phyloP scores from a whole-genome alignment of 2,797 vertebrate genomes.

The Enteromius argenteus region DNA sequence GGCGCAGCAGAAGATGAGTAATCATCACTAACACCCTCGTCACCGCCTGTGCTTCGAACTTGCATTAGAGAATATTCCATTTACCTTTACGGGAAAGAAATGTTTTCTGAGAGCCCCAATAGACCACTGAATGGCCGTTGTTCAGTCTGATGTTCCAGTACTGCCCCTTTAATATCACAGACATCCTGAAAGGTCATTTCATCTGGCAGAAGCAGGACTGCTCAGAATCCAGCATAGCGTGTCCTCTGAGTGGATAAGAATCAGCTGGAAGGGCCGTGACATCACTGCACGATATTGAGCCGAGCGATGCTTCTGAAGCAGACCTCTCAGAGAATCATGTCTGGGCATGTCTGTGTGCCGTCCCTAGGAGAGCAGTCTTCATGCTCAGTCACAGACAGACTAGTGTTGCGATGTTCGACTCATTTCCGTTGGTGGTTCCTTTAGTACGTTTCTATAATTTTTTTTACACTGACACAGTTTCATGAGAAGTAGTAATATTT shows the following conservation, averaged over 20 bases:
- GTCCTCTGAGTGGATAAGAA: conserved; percentile 22
- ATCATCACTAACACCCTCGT: conserved; percentile 51
- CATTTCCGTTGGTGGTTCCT: not conserved
- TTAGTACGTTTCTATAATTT: not conserved
- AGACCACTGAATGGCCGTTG: conserved; percentile 23
- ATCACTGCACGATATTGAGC: conserved; percentile 28
- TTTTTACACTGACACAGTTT: not conserved
- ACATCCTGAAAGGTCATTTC: conserved; percentile 30
- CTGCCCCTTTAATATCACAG: conserved; percentile 13
- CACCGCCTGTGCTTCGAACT: conserved; percentile 19
- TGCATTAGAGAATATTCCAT: conserved; percentile 47
- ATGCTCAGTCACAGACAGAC: conserved; percentile 11
- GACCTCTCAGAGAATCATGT: conserved; percentile 36
- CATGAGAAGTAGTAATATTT: not conserved
- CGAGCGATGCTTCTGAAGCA: conserved; percentile 21
- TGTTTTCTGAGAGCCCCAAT: conserved; percentile 26
- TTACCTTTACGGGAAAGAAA: conserved; percentile 49
- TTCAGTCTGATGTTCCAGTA: not conserved
- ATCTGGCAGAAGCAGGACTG: not conserved
- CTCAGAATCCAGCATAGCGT: not conserved
- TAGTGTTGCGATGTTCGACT: not conserved
- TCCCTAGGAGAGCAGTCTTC: conserved; percentile 30
- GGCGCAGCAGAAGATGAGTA: conserved; percentile 52
- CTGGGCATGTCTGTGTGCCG: conserved; percentile 46
- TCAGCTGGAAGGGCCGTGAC: conserved; percentile 11